Conservation (phyloP, 1,140 invertebrate species). For the Hypothenemus hampei region DNA sequence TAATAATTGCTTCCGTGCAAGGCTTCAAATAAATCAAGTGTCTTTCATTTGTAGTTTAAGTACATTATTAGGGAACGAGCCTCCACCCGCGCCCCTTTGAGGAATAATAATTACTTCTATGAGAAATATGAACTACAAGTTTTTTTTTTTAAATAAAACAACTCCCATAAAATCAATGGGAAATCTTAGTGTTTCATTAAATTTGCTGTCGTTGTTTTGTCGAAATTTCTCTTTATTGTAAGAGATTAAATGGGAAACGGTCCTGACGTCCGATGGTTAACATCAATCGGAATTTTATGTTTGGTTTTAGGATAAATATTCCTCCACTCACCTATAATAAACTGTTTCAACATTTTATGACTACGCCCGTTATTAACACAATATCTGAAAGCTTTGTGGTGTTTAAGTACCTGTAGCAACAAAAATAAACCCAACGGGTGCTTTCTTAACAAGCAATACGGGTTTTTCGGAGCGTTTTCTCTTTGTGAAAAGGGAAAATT, state of each 20-base stretch:
- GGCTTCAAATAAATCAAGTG: constrained; percentile 27
- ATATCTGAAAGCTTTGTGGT: constrained; percentile 30
- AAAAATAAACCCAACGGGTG: constrained; percentile 29
- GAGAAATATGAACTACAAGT: no score
- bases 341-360: constrained; percentile 27
- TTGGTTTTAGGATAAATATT: constrained; percentile 25
- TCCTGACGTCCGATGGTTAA: no score
- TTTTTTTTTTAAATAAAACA: no score
- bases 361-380: constrained; percentile 25
- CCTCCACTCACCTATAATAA: constrained; percentile 29
- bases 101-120: no score
- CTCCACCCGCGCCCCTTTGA: no score
- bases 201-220: not conserved
- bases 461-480: no score
- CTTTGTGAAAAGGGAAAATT: no score
- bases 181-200: no score
- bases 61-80: constrained; percentile 26
- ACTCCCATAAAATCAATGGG: no score
- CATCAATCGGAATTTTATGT: constrained; percentile 26
- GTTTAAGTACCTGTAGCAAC: constrained; percentile 27
- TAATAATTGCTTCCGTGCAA: constrained; percentile 23
- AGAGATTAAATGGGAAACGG: not conserved
- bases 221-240: not conserved
- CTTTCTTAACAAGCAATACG: no score
- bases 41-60: constrained; percentile 23